Conservation (phyloP, 2,888 invertebrate genomes). For the Eilema caniola region DNA sequence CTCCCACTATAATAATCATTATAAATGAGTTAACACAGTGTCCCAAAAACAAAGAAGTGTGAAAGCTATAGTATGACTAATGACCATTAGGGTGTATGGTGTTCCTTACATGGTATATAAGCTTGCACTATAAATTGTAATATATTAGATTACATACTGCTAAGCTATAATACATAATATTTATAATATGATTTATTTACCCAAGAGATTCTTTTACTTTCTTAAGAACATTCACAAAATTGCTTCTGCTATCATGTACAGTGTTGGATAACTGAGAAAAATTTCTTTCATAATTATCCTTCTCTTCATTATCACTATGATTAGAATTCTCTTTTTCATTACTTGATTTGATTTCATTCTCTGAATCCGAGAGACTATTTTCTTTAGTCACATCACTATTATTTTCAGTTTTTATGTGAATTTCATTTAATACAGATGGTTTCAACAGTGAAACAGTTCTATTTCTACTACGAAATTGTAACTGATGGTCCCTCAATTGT, state of each 20-base stretch:
- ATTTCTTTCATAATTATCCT: slow-evolving; percentile 69
- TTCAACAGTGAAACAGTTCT: slow-evolving; percentile 77
- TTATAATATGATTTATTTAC: slow-evolving; percentile 61
- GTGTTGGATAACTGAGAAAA: slow-evolving; percentile 66
- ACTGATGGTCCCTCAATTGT: slow-evolving; percentile 79
- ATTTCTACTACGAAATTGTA: slow-evolving; percentile 71
- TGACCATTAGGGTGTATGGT: no score
- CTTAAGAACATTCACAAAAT: slow-evolving; percentile 78
- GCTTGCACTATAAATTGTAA: no score
- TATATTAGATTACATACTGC: background rate
- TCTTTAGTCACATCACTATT: slow-evolving; percentile 66
- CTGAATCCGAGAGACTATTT: slow-evolving; percentile 71
- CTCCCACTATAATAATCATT: slow-evolving; percentile 54
- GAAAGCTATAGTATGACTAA: background rate
- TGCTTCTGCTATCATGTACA: slow-evolving; percentile 74
- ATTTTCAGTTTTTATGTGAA: slow-evolving; percentile 78
- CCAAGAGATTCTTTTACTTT: slow-evolving; percentile 80
- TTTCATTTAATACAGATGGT: slow-evolving; percentile 81
- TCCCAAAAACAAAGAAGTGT: background rate
- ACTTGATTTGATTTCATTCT: slow-evolving; percentile 69
- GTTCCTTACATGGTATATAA: no score
- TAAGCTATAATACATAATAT: background rate
- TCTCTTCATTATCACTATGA: slow-evolving; percentile 70
- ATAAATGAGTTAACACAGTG: background rate
- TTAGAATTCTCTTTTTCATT: slow-evolving; percentile 78